Evolutionary conservation across 2,113 vertebrate species (phyloP).

Genomic region (Istiophorus platypterus): DNA sequence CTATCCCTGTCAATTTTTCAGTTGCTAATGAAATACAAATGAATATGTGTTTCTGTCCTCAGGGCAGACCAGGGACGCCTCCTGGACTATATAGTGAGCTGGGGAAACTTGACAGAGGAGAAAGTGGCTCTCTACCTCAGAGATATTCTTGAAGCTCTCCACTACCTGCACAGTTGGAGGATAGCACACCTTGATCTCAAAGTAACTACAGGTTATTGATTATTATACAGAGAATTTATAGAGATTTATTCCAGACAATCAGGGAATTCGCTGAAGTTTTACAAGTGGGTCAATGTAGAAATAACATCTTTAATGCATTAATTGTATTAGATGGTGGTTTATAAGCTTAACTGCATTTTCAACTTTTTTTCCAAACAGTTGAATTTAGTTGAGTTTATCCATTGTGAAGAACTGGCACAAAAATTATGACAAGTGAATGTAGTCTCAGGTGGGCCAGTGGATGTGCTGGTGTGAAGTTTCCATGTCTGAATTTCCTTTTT

Average conservation of each 20-base stretch:
- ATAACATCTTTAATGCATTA: neutral
- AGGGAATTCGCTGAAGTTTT: neutral
- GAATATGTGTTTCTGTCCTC: slow-evolving; percentile 30
- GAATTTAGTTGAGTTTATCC: too few relatives aligned
- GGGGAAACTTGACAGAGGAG: slow-evolving; percentile 97
- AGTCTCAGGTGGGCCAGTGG: too few relatives aligned
- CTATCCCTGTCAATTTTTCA: neutral
- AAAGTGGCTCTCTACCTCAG: slow-evolving; percentile 94
- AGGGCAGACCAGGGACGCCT: slow-evolving; percentile 98
- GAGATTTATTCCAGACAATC: neutral
- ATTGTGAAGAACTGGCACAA: too few relatives aligned
- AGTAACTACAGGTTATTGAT: slow-evolving; percentile 78
- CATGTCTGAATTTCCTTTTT: too few relatives aligned
- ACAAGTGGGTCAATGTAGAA: neutral
- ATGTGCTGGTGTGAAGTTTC: neutral
- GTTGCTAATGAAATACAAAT: neutral
- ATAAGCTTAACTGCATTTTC: too few relatives aligned
- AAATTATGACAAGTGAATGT: too few relatives aligned
- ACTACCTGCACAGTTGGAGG: slow-evolving; percentile 97
- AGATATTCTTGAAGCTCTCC: slow-evolving; percentile 96
- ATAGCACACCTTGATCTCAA: slow-evolving; percentile 98
- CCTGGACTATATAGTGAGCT: slow-evolving; percentile 96
- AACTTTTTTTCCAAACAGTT: too few relatives aligned
- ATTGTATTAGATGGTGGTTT: neutral
- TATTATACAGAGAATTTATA: too few relatives aligned